These are phyloP conservation scores for Scaptomyza pallida DNA, from an alignment of 1,140 invertebrate species.

Conservation along the genomic window DNA sequence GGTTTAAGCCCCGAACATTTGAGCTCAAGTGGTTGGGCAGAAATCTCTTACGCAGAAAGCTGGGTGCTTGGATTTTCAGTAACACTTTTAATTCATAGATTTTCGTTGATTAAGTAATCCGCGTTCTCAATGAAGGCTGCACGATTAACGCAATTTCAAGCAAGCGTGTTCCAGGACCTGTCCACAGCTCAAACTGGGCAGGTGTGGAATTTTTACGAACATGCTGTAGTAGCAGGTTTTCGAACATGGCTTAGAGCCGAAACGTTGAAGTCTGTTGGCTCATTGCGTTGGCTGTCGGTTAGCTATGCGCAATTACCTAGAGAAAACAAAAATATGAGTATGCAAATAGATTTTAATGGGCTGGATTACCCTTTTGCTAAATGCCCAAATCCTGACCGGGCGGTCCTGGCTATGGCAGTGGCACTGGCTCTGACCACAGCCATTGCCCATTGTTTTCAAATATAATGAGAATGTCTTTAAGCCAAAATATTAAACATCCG, in stretches of 20 bases:
- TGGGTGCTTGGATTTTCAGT: slow-evolving; percentile 54
- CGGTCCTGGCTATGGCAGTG: slow-evolving; percentile 15
- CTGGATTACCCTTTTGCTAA: slow-evolving; percentile 82
- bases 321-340: slow-evolving; percentile 78
- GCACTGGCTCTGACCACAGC: background rate
- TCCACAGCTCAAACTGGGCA: slow-evolving; percentile 32
- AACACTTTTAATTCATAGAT: slow-evolving; percentile 78
- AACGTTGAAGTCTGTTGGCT: slow-evolving; percentile 24
- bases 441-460: slow-evolving; percentile 72
- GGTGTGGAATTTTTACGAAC: slow-evolving; percentile 60
- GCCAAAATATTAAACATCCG: slow-evolving; percentile 82
- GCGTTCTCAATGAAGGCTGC: slow-evolving; percentile 63
- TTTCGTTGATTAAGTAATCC: slow-evolving; percentile 79
- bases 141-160: slow-evolving; percentile 78
- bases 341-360: slow-evolving; percentile 82
- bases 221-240: slow-evolving; percentile 30
- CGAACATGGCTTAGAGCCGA: slow-evolving; percentile 38
- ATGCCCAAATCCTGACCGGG: slow-evolving; percentile 69
- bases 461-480: slow-evolving; percentile 82
- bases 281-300: slow-evolving; percentile 57
- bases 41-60: slow-evolving; percentile 47
- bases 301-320: slow-evolving; percentile 80
- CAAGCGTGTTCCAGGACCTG: slow-evolving; percentile 36
- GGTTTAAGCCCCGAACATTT: slow-evolving; percentile 41
- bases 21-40: slow-evolving; percentile 67